Evolutionary conservation across 2,113 vertebrate genomes (phyloP).

Genomic region (Toxotes chatareus): DNA sequence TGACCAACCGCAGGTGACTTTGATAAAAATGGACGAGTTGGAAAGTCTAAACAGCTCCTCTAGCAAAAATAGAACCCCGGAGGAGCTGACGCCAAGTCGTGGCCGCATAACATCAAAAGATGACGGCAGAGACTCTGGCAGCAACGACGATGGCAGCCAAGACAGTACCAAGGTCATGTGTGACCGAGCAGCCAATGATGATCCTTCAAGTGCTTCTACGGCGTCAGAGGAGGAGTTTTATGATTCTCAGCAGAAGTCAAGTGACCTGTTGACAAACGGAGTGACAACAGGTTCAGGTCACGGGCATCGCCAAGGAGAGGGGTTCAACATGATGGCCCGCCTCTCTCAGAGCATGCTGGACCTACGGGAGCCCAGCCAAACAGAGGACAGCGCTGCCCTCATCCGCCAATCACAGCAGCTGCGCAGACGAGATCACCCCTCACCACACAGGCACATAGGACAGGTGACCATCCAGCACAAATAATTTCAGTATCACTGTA

Average conservation of each 20-base stretch:
- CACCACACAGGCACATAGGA: slow-evolving; percentile 71
- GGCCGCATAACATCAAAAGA: slow-evolving; percentile 10
- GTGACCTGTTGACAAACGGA: slow-evolving; percentile 64
- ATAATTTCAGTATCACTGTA: not conserved
- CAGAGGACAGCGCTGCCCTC: slow-evolving; percentile 60
- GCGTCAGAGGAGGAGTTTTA: slow-evolving; percentile 91
- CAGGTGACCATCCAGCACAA: slow-evolving; percentile 67
- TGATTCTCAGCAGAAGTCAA: slow-evolving; percentile 66
- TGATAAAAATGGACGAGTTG: slow-evolving; percentile 69
- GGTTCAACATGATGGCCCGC: slow-evolving; percentile 84
- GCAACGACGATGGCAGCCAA: slow-evolving; percentile 68
- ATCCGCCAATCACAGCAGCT: slow-evolving; percentile 72
- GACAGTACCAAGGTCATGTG: slow-evolving; percentile 79
- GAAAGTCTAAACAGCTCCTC: slow-evolving; percentile 18
- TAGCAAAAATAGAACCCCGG: not conserved
- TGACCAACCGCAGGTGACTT: slow-evolving; percentile 65
- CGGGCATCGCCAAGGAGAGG: slow-evolving; percentile 62
- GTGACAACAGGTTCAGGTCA: slow-evolving; percentile 65
- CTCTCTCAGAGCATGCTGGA: slow-evolving; percentile 87
- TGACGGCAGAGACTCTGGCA: slow-evolving; percentile 41
- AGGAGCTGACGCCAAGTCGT: not conserved
- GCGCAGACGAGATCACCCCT: slow-evolving; percentile 39
- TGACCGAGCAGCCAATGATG: slow-evolving; percentile 60
- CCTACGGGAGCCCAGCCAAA: slow-evolving; percentile 68
- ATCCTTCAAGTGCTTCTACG: slow-evolving; percentile 86